Evolutionary conservation across 2,113 vertebrate genomes (phyloP), one percentile per base, ranked within the genome.

Genomic region (Chloropsis cyanopogon): DNA sequence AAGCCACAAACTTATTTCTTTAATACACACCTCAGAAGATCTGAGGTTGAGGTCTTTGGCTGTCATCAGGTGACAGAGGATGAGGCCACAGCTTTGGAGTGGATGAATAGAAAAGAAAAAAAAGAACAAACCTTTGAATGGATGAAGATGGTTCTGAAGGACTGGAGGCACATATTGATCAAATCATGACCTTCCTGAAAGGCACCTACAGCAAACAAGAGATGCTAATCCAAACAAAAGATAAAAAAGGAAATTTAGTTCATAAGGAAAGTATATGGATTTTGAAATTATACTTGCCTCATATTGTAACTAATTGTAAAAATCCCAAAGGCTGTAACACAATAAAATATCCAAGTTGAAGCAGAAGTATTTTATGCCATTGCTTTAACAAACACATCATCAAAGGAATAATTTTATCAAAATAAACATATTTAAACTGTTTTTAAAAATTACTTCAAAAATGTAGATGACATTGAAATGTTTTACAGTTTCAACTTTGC

Each of bases 21-120:
- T 52, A 49, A 35, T 20, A 10, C 0, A 2, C 0, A 2, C 9
- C 5, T 68, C 35, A 60, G 31, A 77, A 29, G 22, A 61, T 47
- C 11, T 83, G 59, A 61, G 35, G 24, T 39, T 61, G 24, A 19
- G 24, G 11, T 19, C 10, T 81, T 60, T 46, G 23, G 17, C 33
- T 76, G 42, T 76, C 21, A 14, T 42, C 33, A 68, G 23, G 26
- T 88, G 33, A 52, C 49, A 80, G 16, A 15, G 23, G 5, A 64
- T 53, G 7, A 91, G 42, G 25, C 4, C 31, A 9, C 85, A 93
- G 35, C 8, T 56, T 69, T 54, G 28, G 22, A 26, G 25, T 31
- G 22, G 14, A 29, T 68, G 63, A 66, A 66, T 7, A 78, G 16
- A n/a, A 88, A 50, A 26, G 7, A 52, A 44, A 54, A 35, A 4